Evolutionary conservation across 1,140 invertebrate genomes (phyloP).

Genomic region (Neomicropteryx cornuta): DNA sequence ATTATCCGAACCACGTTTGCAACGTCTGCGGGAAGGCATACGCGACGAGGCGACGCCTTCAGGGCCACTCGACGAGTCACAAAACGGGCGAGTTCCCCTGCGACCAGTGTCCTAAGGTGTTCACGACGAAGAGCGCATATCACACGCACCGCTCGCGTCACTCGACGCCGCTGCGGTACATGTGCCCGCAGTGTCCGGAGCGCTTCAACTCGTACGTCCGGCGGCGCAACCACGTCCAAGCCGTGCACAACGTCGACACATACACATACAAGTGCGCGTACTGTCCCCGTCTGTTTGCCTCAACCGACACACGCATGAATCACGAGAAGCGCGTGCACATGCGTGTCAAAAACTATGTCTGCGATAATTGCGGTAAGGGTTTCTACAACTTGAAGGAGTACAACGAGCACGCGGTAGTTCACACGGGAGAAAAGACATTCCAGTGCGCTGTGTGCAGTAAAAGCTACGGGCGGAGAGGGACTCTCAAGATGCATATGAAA

Average conservation of each 20-base stretch:
- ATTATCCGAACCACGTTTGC: slow-evolving; percentile 4
- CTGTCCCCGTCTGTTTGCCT: slow-evolving; percentile 4
- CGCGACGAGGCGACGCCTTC: slow-evolving; percentile 1
- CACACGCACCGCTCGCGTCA: background rate
- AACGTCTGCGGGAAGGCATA: slow-evolving; percentile 1
- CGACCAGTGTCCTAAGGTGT: background rate
- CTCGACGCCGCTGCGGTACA: background rate
- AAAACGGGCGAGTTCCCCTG: background rate
- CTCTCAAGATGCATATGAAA: slow-evolving; percentile 50
- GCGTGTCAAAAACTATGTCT: slow-evolving; percentile 6
- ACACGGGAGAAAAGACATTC: slow-evolving; percentile 42
- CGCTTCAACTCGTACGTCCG: slow-evolving; percentile 10
- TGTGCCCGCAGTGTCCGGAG: slow-evolving; percentile 8
- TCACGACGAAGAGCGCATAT: background rate
- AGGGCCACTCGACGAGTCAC: background rate
- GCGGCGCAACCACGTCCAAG: slow-evolving; percentile 8
- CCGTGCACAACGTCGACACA: slow-evolving; percentile 8
- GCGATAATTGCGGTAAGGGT: slow-evolving; percentile 5
- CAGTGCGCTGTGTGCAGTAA: slow-evolving; percentile 35
- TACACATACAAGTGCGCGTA: slow-evolving; percentile 10
- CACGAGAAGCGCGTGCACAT: background rate
- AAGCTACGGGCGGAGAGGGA: slow-evolving; percentile 46
- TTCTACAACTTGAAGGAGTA: slow-evolving; percentile 10
- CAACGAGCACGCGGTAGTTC: slow-evolving; percentile 20
- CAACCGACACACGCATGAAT: background rate